Percentiles rank a stretch among this genome's conserved stretches.
phyloP scores from a whole-genome alignment of 2,888 invertebrate species.

The Oligia fasciuncula region DNA sequence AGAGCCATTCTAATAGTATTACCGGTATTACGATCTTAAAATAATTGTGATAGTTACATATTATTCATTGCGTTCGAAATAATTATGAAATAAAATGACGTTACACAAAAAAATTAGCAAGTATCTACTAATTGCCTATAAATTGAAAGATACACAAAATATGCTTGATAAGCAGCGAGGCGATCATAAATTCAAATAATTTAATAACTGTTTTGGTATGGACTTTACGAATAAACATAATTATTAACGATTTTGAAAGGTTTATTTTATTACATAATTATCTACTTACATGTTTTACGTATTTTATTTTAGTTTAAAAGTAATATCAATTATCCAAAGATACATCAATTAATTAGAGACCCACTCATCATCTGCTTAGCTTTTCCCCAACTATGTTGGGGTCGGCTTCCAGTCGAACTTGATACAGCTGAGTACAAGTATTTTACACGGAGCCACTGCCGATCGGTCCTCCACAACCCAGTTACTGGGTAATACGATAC shows the following conservation, averaged over 20 bases:
- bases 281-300: background rate
- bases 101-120: constrained; percentile 41
- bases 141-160: constrained; percentile 49
- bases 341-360: background rate
- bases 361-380: too few species aligned
- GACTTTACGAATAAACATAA: constrained; percentile 2
- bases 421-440: background rate
- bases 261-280: constrained; percentile 10
- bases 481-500: too few species aligned
- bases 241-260: constrained; percentile 12
- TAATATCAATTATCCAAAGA: too few species aligned
- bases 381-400: background rate
- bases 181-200: constrained; percentile 42
- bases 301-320: background rate
- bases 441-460: too few species aligned
- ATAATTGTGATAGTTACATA: constrained; percentile 13
- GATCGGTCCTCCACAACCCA: too few species aligned
- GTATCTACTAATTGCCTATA: constrained; percentile 44
- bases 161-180: constrained; percentile 43
- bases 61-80: constrained; percentile 29
- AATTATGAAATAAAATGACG: constrained; percentile 37
- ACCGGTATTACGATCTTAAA: constrained; percentile 9
- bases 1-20: constrained; percentile 26
- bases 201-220: constrained; percentile 38
- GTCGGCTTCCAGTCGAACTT: background rate